phyloP scores from a whole-genome alignment of 2,113 vertebrate genomes.

The Salvator merianae region DNA sequence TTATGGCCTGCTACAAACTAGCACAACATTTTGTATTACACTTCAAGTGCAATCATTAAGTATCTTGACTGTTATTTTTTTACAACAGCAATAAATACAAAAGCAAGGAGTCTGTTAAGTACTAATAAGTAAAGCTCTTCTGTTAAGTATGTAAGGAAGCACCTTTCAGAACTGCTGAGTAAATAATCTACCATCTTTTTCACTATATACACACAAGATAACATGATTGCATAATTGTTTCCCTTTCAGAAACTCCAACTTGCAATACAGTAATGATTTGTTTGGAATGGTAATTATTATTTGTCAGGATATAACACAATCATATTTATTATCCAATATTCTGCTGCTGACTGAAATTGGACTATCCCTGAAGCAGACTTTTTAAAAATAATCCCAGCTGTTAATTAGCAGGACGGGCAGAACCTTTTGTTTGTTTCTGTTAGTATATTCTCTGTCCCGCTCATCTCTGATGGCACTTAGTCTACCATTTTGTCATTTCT shows the following conservation, averaged over 20 bases:
- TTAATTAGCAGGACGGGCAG: no score
- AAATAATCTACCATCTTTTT: not conserved
- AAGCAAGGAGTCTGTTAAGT: conserved; percentile 22
- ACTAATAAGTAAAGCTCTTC: not conserved
- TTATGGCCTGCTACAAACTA: not conserved
- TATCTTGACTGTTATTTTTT: conserved; percentile 58
- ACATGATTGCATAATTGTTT: not conserved
- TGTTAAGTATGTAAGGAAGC: conserved; percentile 9
- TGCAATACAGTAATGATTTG: not conserved
- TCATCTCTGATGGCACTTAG: no score
- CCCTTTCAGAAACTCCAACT: not conserved
- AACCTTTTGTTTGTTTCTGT: no score
- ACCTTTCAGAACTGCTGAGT: not conserved
- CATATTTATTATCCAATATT: not conserved
- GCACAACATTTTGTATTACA: conserved; percentile 41
- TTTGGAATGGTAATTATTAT: not conserved
- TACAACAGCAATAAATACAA: conserved; percentile 43
- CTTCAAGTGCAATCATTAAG: conserved; percentile 48
- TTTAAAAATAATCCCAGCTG: no score
- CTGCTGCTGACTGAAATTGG: not conserved
- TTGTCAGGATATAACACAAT: not conserved
- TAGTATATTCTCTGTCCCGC: no score
- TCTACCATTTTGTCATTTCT: no score
- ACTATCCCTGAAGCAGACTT: not conserved
- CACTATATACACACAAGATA: not conserved